Evolutionary conservation across 92 coral and sea anemone genomes (phyloP).

Genomic region (Epizoanthus ramosus): DNA sequence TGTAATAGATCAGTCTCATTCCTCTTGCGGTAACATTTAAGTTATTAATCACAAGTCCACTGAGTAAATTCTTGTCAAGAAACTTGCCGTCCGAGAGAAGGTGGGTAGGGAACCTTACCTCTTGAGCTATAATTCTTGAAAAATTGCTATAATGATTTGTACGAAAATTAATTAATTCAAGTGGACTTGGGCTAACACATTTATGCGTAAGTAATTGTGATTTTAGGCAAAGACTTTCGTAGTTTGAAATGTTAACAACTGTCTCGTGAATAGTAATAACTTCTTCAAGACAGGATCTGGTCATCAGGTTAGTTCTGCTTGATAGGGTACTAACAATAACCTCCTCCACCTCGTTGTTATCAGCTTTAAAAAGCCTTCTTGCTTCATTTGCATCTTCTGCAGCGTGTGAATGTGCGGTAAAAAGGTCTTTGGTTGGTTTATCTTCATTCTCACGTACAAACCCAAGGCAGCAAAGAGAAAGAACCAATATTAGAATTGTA

Average conservation of each 20-base stretch:
- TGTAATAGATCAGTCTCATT: background rate
- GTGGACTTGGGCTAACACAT: background rate
- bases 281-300: constrained; percentile 6
- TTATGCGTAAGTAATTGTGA: background rate
- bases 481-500: background rate
- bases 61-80: background rate
- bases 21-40: background rate
- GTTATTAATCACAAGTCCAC: background rate
- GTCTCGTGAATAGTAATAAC: background rate
- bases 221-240: background rate
- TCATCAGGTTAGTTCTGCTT: background rate
- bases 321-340: background rate
- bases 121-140: background rate
- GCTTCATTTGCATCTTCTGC: background rate
- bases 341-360: background rate
- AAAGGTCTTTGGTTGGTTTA: background rate
- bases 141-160: background rate
- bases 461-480: background rate
- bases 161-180: background rate
- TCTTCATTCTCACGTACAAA: background rate
- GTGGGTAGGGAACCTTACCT: background rate
- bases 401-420: background rate
- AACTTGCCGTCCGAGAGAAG: no score
- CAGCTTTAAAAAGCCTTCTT: background rate
- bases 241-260: background rate